Percentiles rank a stretch among this genome's conserved stretches.
phyloP scores from a whole-genome alignment of 2,797 vertebrate genomes.

The Anas georgica region DNA sequence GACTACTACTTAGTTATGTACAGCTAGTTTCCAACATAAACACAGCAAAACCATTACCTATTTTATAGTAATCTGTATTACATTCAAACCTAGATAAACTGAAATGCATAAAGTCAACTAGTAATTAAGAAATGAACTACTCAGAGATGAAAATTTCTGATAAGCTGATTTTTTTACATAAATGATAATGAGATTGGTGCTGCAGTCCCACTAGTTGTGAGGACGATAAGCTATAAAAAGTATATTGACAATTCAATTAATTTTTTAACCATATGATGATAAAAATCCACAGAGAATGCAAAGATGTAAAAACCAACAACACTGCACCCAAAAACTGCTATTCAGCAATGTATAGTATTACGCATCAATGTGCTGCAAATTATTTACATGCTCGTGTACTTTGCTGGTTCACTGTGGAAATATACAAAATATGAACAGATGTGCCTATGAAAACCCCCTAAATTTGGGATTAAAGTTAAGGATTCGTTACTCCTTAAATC shows the following conservation, averaged over 20 bases:
- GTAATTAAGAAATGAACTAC: neutral
- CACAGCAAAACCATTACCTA: neutral
- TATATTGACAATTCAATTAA: neutral
- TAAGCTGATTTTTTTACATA: neutral
- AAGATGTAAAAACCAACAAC: neutral
- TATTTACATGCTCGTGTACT: neutral
- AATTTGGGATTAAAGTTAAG: neutral
- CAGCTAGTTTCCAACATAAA: neutral
- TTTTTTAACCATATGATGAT: neutral
- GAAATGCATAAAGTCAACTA: neutral
- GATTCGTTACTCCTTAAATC: conserved; percentile 8
- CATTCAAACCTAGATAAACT: neutral
- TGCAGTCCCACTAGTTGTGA: neutral
- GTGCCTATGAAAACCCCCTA: neutral
- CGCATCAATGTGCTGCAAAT: neutral
- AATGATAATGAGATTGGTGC: neutral
- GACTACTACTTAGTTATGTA: neutral
- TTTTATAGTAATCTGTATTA: neutral
- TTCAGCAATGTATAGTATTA: neutral
- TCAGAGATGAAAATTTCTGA: neutral
- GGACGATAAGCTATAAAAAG: neutral
- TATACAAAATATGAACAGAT: neutral
- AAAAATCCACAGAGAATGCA: neutral
- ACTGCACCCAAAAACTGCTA: neutral
- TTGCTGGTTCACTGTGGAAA: neutral